Base-by-base conservation (phyloP, 1,140 invertebrate genomes). In the Conus ventricosus region DNA sequence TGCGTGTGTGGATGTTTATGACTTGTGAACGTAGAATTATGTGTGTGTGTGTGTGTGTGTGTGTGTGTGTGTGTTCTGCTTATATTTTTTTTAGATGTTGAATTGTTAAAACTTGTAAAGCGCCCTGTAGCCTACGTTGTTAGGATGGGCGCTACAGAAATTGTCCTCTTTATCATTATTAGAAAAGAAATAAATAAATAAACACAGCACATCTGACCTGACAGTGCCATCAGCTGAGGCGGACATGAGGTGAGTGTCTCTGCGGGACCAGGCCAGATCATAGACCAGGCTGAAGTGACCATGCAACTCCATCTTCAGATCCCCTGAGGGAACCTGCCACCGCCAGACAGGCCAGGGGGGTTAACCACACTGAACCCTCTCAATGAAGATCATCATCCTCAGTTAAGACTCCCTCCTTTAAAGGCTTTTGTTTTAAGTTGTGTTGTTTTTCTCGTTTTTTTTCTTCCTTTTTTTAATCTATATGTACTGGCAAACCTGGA, bases 201-300 rank as follows among this genome's bases (percentile, higher is more conserved):
- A 39, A 39, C 3, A 39, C 39, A 39, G 39, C 39, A 39, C 39
- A 39, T 39, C 39, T 39, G 89, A 94, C 95, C 95, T 95, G 53
- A 91, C 93, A 83, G 96, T 97, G 88, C 96, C 96, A 95, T 97
- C 97, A 27, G 96, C 96, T 39, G 96, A 97, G 6, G 96, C 96
- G 81, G 96, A 96, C 51, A 96, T 91, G 20, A 97, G 90, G 85
- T 95, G 94, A 27, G 94, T 95, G 92, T 96, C 96, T 91, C 96
- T 95, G 23, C 93, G 93, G 4, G 96, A 96, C 97, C 97, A 97
- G 82, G 95, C 94, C 20, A 97, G 90, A 57, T 96, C 96, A 93
- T 97, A 97, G 39, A 97, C 95, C 89, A 97, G 96, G 85, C 96
- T 96, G 92, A 96, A 96, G 92, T 97, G 96, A 53, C 96, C 96